A percentile compares a stretch with the other conserved stretches of the same genome.
Evolutionary conservation across 2,113 vertebrate genomes (phyloP).

Genomic region (Malurus cyaneus): DNA sequence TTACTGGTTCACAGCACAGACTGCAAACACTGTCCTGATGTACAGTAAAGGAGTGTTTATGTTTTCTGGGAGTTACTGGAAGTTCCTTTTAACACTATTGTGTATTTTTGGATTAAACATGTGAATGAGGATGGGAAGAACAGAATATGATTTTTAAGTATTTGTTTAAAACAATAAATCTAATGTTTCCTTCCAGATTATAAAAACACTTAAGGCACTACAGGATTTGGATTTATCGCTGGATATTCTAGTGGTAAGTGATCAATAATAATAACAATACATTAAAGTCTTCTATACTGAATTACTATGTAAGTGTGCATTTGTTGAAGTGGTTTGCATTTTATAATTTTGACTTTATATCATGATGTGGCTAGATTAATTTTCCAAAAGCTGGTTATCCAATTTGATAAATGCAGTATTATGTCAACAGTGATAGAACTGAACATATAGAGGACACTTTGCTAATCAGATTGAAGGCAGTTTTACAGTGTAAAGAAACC

Average conservation of each 20-base stretch:
- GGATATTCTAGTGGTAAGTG: slow-evolving; percentile 84
- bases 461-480: neutral
- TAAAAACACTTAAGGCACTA: slow-evolving; percentile 78
- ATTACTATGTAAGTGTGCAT: neutral
- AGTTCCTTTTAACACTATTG: neutral
- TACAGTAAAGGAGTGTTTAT: neutral
- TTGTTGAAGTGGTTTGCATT: neutral
- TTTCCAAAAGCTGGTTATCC: neutral
- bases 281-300: neutral
- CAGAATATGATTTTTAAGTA: neutral
- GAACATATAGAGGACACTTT: neutral
- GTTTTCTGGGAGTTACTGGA: neutral
- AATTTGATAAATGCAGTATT: neutral
- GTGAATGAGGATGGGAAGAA: neutral
- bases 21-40: neutral
- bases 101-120: neutral
- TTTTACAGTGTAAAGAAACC: too few relatives aligned
- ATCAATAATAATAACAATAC: neutral
- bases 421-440: neutral
- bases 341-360: neutral
- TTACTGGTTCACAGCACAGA: neutral
- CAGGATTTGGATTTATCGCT: slow-evolving; percentile 81
- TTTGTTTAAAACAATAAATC: neutral
- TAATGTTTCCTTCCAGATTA: slow-evolving; percentile 73
- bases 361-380: neutral